Percentiles rank a stretch among this genome's conserved stretches.
Evolutionary conservation across 2,113 vertebrate genomes (phyloP).

Genomic region (Poeciliopsis retropinna): DNA sequence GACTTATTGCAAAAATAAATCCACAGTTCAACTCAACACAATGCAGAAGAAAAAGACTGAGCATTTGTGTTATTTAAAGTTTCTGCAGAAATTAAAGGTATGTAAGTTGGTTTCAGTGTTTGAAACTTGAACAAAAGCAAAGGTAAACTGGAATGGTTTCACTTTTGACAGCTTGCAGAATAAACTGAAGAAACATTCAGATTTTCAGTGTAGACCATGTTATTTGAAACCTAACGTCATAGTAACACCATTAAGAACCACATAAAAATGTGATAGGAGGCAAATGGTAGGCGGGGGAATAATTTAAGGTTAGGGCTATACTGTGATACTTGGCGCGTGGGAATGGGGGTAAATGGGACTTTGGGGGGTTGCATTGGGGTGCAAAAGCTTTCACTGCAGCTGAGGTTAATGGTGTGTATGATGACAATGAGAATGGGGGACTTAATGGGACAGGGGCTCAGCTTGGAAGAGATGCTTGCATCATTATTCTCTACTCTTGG

Average conservation of each 20-base stretch:
- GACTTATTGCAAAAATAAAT: constrained; percentile 34
- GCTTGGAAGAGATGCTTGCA: constrained; percentile 19
- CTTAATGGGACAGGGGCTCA: constrained; percentile 51
- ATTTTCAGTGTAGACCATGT: not conserved
- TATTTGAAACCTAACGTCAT: not conserved
- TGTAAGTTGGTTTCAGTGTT: not conserved
- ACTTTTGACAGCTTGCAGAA: not conserved
- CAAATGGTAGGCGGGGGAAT: not conserved
- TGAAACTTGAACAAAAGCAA: not conserved
- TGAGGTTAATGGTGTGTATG: constrained; percentile 61
- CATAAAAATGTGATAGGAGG: not conserved
- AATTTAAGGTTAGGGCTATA: constrained; percentile 1
- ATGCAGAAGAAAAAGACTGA: constrained; percentile 7
- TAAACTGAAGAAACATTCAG: not conserved
- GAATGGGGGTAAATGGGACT: constrained; percentile 12
- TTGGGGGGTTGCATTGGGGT: not conserved
- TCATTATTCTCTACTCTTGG: constrained; percentile 38
- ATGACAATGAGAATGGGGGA: constrained; percentile 33
- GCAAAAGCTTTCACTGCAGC: constrained; percentile 25
- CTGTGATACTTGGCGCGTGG: constrained; percentile 10
- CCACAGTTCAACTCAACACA: constrained; percentile 25
- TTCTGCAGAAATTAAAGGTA: not conserved
- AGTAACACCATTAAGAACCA: not conserved
- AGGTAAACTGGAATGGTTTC: not conserved
- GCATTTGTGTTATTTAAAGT: not conserved